phyloP scores from a whole-genome alignment of 2,797 vertebrate species.

The Schizopygopsis pylzovi region DNA sequence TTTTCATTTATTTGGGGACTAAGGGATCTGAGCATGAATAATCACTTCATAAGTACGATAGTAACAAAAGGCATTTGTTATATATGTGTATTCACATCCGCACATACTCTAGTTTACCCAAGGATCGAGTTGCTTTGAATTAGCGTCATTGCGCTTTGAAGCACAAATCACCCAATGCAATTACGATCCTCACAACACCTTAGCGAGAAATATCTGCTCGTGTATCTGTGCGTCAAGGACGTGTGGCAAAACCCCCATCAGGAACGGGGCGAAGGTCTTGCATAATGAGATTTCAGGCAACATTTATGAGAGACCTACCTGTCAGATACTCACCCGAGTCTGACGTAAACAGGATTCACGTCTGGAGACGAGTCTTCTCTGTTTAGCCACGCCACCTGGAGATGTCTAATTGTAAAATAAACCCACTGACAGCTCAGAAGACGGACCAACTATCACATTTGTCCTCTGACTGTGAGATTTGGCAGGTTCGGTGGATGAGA shows the following conservation, averaged over 20 bases:
- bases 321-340: conserved; percentile 61
- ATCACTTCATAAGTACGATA: conserved; percentile 18
- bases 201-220: neutral
- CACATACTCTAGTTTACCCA: conserved; percentile 22
- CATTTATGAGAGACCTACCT: conserved; percentile 55
- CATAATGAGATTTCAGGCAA: conserved; percentile 57
- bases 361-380: neutral
- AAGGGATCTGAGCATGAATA: conserved; percentile 27
- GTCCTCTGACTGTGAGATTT: conserved; percentile 50
- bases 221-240: conserved; percentile 52
- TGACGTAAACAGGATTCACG: conserved; percentile 51
- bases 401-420: conserved; percentile 61
- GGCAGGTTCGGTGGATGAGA: conserved; percentile 46
- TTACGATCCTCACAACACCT: conserved; percentile 30
- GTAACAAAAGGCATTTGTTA: conserved; percentile 12
- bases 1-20: conserved; percentile 37
- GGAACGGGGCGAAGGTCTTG: conserved; percentile 52
- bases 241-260: conserved; percentile 42
- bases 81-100: conserved; percentile 17
- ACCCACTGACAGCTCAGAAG: conserved; percentile 55
- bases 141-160: conserved; percentile 28
- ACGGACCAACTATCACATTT: conserved; percentile 50
- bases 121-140: conserved; percentile 37
- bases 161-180: conserved; percentile 17
- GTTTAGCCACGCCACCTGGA: conserved; percentile 46